These are phyloP conservation scores for Hypolimnas misippus DNA, from an alignment of 2,888 invertebrate genomes.

Conservation along the genomic window DNA sequence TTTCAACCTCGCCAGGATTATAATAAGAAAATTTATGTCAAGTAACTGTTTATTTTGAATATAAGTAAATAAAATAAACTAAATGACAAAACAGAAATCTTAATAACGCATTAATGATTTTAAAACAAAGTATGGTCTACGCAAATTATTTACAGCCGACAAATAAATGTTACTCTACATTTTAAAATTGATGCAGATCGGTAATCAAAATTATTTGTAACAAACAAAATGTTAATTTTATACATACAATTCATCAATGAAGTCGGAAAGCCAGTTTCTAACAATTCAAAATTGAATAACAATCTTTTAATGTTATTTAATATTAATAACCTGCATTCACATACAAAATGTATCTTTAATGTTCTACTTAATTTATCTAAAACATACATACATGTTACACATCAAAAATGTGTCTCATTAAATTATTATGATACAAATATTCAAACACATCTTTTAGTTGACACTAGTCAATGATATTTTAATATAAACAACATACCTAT, in stretches of 20 bases:
- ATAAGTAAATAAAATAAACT: conserved; percentile 84
- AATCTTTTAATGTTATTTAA: conserved; percentile 54
- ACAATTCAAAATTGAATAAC: conserved; percentile 61
- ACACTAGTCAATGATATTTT: conserved; percentile 61
- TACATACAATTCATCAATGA: conserved; percentile 49
- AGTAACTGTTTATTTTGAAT: conserved; percentile 81
- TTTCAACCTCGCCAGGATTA: conserved; percentile 37
- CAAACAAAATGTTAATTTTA: conserved; percentile 23
- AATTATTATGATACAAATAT: conserved; percentile 63
- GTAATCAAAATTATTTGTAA: conserved; percentile 66
- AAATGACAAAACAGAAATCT: conserved; percentile 79
- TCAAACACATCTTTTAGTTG: conserved; percentile 54
- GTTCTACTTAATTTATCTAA: conserved; percentile 60
- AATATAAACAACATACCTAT: conserved; percentile 66
- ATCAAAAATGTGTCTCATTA: conserved; percentile 62
- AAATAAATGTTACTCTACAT: conserved; percentile 68
- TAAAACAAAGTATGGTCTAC: conserved; percentile 67
- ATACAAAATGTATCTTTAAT: conserved; percentile 53
- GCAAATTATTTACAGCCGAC: conserved; percentile 80
- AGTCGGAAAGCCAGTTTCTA: conserved; percentile 62
- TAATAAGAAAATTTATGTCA: conserved; percentile 47
- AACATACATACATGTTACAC: conserved; percentile 53
- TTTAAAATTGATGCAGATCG: conserved; percentile 74
- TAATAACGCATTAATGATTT: conserved; percentile 76
- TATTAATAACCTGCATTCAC: conserved; percentile 76